Conservation (phyloP, 92 coral and sea anemone species). For the Isaurus tuberculatus region DNA sequence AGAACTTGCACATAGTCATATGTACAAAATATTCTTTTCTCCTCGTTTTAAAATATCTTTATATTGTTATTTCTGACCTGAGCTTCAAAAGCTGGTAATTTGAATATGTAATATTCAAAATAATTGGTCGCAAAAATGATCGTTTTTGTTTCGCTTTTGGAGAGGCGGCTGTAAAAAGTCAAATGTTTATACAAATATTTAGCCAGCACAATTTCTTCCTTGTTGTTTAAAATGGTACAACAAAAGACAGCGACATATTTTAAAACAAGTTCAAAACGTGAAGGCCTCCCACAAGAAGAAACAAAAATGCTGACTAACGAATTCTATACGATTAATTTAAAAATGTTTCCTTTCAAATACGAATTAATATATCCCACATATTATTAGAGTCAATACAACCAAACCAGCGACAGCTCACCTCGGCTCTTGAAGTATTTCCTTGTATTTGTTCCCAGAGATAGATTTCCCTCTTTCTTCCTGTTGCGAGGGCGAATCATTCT, state of each 20-base stretch:
- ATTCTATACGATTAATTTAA: not conserved
- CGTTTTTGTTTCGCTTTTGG: not conserved
- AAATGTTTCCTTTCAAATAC: not conserved
- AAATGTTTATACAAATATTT: not conserved
- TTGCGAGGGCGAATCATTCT: constrained; percentile 14
- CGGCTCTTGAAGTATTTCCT: not conserved
- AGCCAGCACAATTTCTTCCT: too few species aligned
- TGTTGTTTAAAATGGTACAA: too few species aligned
- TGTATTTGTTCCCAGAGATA: not conserved
- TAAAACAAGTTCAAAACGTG: too few species aligned
- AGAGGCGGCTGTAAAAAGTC: not conserved
- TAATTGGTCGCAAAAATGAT: not conserved
- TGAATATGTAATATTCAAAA: constrained; percentile 11
- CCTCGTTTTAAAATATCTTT: constrained; percentile 3
- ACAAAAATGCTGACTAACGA: too few species aligned
- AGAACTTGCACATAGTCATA: not conserved
- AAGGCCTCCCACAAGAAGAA: too few species aligned
- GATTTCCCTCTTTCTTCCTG: constrained; percentile 4
- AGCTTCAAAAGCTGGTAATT: not conserved
- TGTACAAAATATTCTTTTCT: not conserved
- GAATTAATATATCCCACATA: not conserved
- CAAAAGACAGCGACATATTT: too few species aligned
- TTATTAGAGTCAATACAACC: not conserved
- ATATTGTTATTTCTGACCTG: too few species aligned
- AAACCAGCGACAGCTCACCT: constrained; percentile 11